Evolutionary conservation across 2,888 invertebrate genomes (phyloP).

Genomic region (Nudaria mundana): DNA sequence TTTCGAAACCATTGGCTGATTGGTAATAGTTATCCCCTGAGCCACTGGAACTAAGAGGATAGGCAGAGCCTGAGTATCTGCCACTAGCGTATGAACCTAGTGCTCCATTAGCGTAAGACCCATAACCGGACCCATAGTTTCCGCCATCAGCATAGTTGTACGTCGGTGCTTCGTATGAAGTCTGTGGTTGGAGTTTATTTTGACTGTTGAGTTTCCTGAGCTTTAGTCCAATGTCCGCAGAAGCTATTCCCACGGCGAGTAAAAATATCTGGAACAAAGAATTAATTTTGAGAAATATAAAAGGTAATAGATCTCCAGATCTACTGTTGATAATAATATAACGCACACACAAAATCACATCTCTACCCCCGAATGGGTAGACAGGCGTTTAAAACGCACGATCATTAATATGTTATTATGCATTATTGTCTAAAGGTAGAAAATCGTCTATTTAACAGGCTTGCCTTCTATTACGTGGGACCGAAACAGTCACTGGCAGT

Average conservation of each 20-base stretch:
- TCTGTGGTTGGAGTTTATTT: slow-evolving; percentile 64
- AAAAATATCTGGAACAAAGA: slow-evolving; percentile 52
- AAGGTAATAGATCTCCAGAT: no score
- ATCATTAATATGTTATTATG: no score
- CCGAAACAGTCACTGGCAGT: no score
- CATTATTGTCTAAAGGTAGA: no score
- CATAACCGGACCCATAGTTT: slow-evolving; percentile 36
- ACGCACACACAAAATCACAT: no score
- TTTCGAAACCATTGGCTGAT: no score
- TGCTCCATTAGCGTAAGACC: slow-evolving; percentile 23
- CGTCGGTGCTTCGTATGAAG: slow-evolving; percentile 64
- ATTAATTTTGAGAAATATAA: not conserved
- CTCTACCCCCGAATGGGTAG: no score
- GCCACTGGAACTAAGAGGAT: slow-evolving; percentile 2
- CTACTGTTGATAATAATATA: no score
- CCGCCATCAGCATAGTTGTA: slow-evolving; percentile 44
- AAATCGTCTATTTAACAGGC: no score
- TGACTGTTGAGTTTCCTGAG: no score
- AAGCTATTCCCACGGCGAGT: slow-evolving; percentile 46
- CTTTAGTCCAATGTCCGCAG: slow-evolving; percentile 57
- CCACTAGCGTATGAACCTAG: slow-evolving; percentile 1
- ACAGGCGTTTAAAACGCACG: no score
- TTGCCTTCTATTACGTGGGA: no score
- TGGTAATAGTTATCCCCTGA: slow-evolving; percentile 6
- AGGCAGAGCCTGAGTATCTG: not conserved